Evolutionary conservation across 2,888 invertebrate genomes (phyloP), one percentile per base, ranked within the genome.

Genomic region (Volucella inflata): DNA sequence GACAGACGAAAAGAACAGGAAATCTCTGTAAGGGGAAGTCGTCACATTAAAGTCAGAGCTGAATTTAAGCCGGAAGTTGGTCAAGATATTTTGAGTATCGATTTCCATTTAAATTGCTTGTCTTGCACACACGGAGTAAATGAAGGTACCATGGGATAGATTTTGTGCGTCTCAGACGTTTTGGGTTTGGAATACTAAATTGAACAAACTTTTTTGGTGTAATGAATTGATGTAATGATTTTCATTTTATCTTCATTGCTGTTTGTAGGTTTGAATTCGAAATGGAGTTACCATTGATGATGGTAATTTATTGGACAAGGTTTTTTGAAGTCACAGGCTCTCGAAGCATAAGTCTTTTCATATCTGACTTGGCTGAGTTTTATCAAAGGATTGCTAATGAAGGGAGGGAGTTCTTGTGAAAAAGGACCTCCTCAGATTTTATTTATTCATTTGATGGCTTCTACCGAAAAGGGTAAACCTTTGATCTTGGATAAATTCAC

Each of bases 51-150:
- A 77, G 21, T 40, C n/a, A 12, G 8, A 65, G 70, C 21, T 60
- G 53, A 84, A 84, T 84, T 84, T 79, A 75, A 71, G 79, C 75
- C 79, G 75, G 80, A 75, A 80, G 70, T 67, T 65, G 75, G 84
- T 71, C 83, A 78, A 48, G 59, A 77, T 53, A 60, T 67, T 40
- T n/a, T 30, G 50, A 75, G 38, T 8, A 76, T 74, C 64, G 70
- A 68, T 75, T 72, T 79, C 21, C 48, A 64, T 70, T 78, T 64
- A 62, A 78, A 78, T 50, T 16, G 48, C 17, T 50, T 59, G 53
- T 50, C 77, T 68, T 64, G 57, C 67, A 14, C 12, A 3, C 40
- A 12, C 9, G 46, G 17, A 2, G 44, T n/a, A 3, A 48, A 8
- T 16, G 38, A 14, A 2, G 60, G 12, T 50, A 8, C 6, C 9